phyloP scores from a whole-genome alignment of 2,113 vertebrate genomes.

The Gila orcuttii region DNA sequence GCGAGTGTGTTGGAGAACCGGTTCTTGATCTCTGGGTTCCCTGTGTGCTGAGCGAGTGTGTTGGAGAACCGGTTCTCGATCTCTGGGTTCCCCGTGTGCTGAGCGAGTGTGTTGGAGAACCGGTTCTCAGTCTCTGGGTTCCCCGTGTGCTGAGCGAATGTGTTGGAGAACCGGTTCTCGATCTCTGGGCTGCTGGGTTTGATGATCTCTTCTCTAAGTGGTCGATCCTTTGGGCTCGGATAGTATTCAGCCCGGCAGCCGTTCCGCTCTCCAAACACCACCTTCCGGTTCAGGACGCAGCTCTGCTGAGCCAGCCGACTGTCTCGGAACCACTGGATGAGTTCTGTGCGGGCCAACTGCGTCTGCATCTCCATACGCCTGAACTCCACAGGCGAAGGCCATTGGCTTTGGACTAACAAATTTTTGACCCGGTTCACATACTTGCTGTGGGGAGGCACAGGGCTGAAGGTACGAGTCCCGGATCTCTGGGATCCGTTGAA shows the following conservation, averaged over 20 bases:
- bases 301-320: constrained; percentile 69
- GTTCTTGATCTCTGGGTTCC: constrained; percentile 70
- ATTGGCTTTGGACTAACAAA: constrained; percentile 86
- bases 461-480: background rate
- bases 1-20: constrained; percentile 66
- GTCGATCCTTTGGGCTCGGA: constrained; percentile 75
- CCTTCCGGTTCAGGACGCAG: constrained; percentile 81
- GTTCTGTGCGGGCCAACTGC: constrained; percentile 83
- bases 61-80: constrained; percentile 69
- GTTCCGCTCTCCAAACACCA: constrained; percentile 75
- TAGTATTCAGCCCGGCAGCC: constrained; percentile 65
- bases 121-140: constrained; percentile 71
- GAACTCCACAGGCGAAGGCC: constrained; percentile 91
- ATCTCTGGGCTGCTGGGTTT: constrained; percentile 73
- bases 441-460: constrained; percentile 69
- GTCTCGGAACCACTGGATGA: constrained; percentile 88
- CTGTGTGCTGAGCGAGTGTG: constrained; percentile 64
- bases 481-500: background rate
- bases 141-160: constrained; percentile 64
- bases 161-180: constrained; percentile 68
- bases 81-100: constrained; percentile 65
- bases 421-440: constrained; percentile 85
- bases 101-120: constrained; percentile 63
- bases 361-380: constrained; percentile 84
- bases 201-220: constrained; percentile 77